These are phyloP conservation scores for Gila robusta DNA, from an alignment of 2,797 vertebrate species.

Conservation along the genomic window DNA sequence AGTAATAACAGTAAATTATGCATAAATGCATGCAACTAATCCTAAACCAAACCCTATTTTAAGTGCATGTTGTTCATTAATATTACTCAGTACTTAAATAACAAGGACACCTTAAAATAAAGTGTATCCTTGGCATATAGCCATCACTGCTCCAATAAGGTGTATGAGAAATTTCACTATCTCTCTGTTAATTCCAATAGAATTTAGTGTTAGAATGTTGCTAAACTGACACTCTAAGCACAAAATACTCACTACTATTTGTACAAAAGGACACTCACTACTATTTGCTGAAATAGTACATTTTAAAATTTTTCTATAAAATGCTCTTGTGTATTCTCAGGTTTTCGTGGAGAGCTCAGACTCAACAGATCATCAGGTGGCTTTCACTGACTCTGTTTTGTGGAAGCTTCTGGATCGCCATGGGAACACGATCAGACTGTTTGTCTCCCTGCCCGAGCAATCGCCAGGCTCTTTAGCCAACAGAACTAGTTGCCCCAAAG, in stretches of 20 bases:
- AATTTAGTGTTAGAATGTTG: background rate
- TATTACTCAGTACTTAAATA: background rate
- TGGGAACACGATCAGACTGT: constrained; percentile 95
- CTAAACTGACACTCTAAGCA: background rate
- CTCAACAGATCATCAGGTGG: constrained; percentile 85
- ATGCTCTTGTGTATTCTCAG: constrained; percentile 70
- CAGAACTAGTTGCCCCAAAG: constrained; percentile 87
- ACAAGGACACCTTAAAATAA: background rate
- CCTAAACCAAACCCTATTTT: too few species aligned
- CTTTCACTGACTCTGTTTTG: constrained; percentile 92
- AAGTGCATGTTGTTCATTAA: background rate
- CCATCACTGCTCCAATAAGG: background rate
- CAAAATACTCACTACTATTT: background rate
- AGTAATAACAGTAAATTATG: too few species aligned
- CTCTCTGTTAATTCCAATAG: background rate
- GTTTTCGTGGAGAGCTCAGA: constrained; percentile 97
- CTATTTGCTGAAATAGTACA: background rate
- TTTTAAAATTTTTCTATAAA: background rate
- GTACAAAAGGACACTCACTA: background rate
- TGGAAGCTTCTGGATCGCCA: constrained; percentile 98
- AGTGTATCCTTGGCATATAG: background rate
- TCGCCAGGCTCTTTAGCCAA: constrained; percentile 86
- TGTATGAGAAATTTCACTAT: background rate
- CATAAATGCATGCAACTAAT: too few species aligned
- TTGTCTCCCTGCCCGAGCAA: constrained; percentile 92